These are phyloP conservation scores for Sturnus vulgaris DNA, from an alignment of 2,113 vertebrate genomes.

Conservation along the genomic window DNA sequence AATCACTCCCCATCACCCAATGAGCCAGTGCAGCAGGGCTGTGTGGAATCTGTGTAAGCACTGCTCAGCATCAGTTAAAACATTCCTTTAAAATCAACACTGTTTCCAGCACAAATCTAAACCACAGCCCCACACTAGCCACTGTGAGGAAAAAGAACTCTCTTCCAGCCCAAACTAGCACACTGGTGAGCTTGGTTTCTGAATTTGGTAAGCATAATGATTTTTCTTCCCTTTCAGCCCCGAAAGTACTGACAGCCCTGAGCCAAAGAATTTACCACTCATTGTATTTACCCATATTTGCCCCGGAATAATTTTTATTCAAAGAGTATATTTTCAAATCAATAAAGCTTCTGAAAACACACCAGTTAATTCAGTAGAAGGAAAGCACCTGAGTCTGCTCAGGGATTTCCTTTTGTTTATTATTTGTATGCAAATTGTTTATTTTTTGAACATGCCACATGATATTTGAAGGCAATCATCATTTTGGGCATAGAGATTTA, in stretches of 20 bases:
- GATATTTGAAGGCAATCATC: conserved; percentile 34
- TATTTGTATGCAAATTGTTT: neutral
- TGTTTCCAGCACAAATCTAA: neutral
- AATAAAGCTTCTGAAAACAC: conserved; percentile 33
- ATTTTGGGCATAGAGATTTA: conserved; percentile 19
- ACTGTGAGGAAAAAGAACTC: neutral
- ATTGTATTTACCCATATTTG: conserved; percentile 27
- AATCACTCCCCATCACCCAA: rapidly evolving
- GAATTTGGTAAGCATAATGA: neutral
- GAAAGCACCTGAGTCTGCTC: conserved; percentile 23
- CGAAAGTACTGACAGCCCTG: neutral
- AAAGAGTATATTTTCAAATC: conserved; percentile 18
- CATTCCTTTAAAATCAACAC: neutral
- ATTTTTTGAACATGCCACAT: conserved; percentile 36
- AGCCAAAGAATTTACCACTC: neutral
- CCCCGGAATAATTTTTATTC: conserved; percentile 40
- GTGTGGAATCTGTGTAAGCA: neutral
- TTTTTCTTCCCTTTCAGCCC: neutral
- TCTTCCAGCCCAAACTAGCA: neutral
- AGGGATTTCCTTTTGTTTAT: conserved; percentile 31
- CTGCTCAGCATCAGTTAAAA: neutral
- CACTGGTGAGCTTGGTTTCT: neutral
- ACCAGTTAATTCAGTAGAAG: conserved; percentile 39
- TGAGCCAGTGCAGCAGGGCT: neutral
- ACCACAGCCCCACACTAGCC: neutral